These are phyloP conservation scores for Atrina japonica DNA, from an alignment of 2,888 invertebrate species.

Conservation along the genomic window DNA sequence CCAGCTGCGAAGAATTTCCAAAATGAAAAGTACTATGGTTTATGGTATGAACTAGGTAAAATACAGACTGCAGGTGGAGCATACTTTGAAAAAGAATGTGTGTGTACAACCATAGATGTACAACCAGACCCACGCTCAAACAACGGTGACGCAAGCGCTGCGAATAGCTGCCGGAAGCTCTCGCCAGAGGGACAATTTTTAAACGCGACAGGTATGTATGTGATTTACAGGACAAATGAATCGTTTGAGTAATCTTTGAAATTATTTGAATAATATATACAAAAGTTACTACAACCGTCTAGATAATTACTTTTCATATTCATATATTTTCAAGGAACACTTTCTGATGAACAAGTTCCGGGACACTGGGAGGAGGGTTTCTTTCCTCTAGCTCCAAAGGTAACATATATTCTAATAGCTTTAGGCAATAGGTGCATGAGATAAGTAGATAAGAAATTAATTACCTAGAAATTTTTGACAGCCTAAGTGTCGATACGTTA, in stretches of 20 bases:
- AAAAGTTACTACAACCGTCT: too few relatives aligned
- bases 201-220: constrained; percentile 60
- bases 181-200: constrained; percentile 56
- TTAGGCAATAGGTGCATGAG: not conserved
- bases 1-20: constrained; percentile 56
- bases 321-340: too few relatives aligned
- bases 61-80: constrained; percentile 68
- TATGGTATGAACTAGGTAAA: constrained; percentile 71
- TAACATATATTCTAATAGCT: constrained; percentile 38
- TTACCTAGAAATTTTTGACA: too few relatives aligned
- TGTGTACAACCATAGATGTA: constrained; percentile 67
- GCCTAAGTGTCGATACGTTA: too few relatives aligned
- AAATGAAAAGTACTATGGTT: constrained; percentile 55
- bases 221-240: too few relatives aligned
- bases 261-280: too few relatives aligned
- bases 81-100: constrained; percentile 67
- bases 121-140: constrained; percentile 47
- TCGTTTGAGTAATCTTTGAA: too few relatives aligned
- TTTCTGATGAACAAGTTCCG: constrained; percentile 53
- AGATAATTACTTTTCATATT: too few relatives aligned
- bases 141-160: constrained; percentile 59
- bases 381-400: constrained; percentile 63
- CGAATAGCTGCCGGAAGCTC: constrained; percentile 64
- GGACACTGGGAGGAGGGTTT: constrained; percentile 71
- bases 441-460: not conserved